phyloP scores from a whole-genome alignment of 1,140 invertebrate genomes.

The Campoletis sonorensis region DNA sequence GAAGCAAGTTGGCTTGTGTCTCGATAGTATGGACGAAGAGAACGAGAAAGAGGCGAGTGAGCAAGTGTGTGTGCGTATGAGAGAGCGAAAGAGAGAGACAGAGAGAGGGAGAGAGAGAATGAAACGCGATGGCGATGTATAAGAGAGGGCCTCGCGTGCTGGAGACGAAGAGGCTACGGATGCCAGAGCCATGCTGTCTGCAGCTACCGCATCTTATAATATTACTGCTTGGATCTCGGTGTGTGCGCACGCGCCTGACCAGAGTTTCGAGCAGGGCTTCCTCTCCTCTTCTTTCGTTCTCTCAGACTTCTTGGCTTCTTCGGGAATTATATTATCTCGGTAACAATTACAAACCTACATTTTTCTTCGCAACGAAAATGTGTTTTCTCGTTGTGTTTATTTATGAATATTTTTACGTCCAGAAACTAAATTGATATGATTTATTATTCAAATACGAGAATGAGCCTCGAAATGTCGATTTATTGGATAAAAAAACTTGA shows the following conservation, averaged over 20 bases:
- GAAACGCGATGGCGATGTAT: slow-evolving; percentile 47
- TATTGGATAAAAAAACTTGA: too few relatives aligned
- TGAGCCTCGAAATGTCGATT: too few relatives aligned
- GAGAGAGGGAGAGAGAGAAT: slow-evolving; percentile 6
- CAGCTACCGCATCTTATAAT: slow-evolving; percentile 67
- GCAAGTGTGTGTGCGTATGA: background rate
- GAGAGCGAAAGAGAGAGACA: background rate
- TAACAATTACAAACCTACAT: background rate
- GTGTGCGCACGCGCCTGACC: slow-evolving; percentile 7
- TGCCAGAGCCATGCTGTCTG: slow-evolving; percentile 75
- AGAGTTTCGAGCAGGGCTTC: background rate
- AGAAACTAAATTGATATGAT: too few relatives aligned
- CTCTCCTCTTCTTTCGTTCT: background rate
- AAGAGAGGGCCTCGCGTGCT: slow-evolving; percentile 46
- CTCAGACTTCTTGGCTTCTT: background rate
- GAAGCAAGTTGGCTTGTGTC: too few relatives aligned
- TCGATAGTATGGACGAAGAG: too few relatives aligned
- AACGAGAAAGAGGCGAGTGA: too few relatives aligned
- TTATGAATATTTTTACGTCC: too few relatives aligned
- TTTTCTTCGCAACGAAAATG: background rate
- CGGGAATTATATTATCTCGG: background rate
- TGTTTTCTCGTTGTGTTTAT: too few relatives aligned
- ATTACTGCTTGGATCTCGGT: slow-evolving; percentile 63
- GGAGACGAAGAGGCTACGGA: slow-evolving; percentile 68
- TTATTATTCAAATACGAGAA: too few relatives aligned